Evolutionary conservation across 1,140 invertebrate genomes (phyloP), one percentile per base, ranked within the genome.

Genomic region (Cecropterus lyciades): DNA sequence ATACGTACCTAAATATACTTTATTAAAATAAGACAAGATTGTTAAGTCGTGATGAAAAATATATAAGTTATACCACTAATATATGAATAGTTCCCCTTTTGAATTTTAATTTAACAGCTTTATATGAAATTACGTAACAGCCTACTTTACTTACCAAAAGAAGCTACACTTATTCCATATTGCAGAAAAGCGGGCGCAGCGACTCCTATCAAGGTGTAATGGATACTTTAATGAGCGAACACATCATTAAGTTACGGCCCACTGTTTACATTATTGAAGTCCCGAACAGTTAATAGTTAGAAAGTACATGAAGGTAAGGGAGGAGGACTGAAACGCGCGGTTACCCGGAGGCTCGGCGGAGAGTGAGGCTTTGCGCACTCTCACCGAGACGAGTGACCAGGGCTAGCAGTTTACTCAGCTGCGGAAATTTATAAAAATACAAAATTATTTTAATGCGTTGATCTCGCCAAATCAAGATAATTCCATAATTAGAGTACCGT

Each of bases 341-440:
- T 65, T 74, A 68, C 71, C 73, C 49, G 73, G 67, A 79, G 75
- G 81, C 74, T 80, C 66, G 66, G 63, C 45, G 67, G 71, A 79
- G 76, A 88, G 79, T 84, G 86, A 88, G 80, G 70, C 68, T 82
- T 64, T 80, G 85, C 86, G 86, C 84, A 87, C 69, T 81, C 76
- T 73, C 70, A 64, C 27, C 68, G 56, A 77, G 77, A 73, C 78
- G 55, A 72, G 56, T 57, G 43, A 10, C 16, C 79, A 89, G 84
- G 84, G 86, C 64, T 87, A 67, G 17, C 80, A 72, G 63, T 62
- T 11, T 11, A n/a, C n/a, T 27, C n/a, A 40, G 13, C 30, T 48
- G 6, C 30, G n/a, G n/a, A n/a, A n/a, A n/a, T 40, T 43, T 33
- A 45, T 53, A 33, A 9, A 9, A 33, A 9, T 33, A 9, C 30